Conservation (phyloP, 2,888 invertebrate species). For the Imbricaverruca yamaguchii region DNA sequence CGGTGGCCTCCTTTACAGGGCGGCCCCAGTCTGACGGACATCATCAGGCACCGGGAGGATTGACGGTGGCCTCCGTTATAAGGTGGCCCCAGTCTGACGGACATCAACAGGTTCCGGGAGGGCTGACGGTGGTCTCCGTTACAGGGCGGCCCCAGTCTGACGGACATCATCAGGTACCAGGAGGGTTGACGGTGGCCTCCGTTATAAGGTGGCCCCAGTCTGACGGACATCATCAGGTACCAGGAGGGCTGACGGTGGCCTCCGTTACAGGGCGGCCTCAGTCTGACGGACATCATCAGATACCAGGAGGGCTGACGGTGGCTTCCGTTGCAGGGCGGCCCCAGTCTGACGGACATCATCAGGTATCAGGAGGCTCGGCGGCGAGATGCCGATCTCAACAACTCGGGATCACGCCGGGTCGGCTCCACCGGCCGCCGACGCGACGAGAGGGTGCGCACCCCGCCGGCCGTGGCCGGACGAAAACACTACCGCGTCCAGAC, state of each 20-base stretch:
- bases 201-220: not conserved
- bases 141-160: no score
- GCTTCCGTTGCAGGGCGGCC: not conserved
- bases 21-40: no score
- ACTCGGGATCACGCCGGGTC: not conserved
- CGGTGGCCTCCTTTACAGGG: no score
- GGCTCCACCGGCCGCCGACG: not conserved
- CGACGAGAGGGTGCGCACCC: slow-evolving; percentile 52
- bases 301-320: not conserved
- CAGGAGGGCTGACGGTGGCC: not conserved
- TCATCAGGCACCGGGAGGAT: no score
- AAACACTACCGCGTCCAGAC: slow-evolving; percentile 83
- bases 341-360: slow-evolving; percentile 15
- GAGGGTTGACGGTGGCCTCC: no score
- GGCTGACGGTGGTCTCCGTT: no score
- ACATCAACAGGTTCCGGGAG: no score
- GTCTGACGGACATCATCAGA: no score
- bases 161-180: no score
- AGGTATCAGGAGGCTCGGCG: slow-evolving; percentile 5
- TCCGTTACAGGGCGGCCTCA: not conserved
- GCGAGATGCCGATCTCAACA: not conserved
- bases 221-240: not conserved
- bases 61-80: no score
- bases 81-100: no score
- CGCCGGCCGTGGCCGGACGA: slow-evolving; percentile 72